Evolutionary conservation across 2,888 invertebrate genomes (phyloP).

Genomic region (Agapetus fuscipes): DNA sequence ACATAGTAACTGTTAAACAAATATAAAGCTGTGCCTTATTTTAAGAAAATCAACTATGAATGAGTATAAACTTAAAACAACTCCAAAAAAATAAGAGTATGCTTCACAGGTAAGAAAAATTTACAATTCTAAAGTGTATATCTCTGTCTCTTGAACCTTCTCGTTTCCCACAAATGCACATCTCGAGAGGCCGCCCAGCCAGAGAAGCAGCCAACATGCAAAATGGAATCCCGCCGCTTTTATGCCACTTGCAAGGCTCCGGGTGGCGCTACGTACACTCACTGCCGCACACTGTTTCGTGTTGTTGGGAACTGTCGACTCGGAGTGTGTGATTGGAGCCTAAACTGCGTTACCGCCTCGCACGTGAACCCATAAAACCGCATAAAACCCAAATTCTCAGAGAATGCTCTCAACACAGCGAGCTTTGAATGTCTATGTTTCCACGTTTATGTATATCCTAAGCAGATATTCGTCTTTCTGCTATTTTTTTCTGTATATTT

Average conservation of each 20-base stretch:
- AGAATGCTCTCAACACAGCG: no score
- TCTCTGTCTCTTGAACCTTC: not conserved
- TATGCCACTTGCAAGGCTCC: slow-evolving; percentile 11
- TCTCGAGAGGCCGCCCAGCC: slow-evolving; percentile 5
- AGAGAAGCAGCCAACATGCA: slow-evolving; percentile 10
- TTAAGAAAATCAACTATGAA: not conserved
- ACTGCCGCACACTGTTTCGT: slow-evolving; percentile 3
- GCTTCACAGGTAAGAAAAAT: no score
- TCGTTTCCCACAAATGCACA: slow-evolving; percentile 13
- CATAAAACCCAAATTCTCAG: no score
- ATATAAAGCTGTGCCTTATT: not conserved
- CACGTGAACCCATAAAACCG: no score
- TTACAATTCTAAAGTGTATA: not conserved
- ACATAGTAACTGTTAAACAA: not conserved
- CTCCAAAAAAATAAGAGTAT: not conserved
- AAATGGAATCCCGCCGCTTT: slow-evolving; percentile 12
- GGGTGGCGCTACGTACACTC: no score
- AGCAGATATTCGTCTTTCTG: no score
- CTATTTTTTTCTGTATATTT: no score
- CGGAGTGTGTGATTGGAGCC: not conserved
- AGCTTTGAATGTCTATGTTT: no score
- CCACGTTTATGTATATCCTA: no score
- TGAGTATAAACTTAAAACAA: not conserved
- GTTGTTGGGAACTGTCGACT: slow-evolving; percentile 4
- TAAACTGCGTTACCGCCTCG: not conserved